Evolutionary conservation across 2,797 vertebrate species (phyloP), one percentile per base, ranked within the genome.

Genomic region (Molossus alvarezi): DNA sequence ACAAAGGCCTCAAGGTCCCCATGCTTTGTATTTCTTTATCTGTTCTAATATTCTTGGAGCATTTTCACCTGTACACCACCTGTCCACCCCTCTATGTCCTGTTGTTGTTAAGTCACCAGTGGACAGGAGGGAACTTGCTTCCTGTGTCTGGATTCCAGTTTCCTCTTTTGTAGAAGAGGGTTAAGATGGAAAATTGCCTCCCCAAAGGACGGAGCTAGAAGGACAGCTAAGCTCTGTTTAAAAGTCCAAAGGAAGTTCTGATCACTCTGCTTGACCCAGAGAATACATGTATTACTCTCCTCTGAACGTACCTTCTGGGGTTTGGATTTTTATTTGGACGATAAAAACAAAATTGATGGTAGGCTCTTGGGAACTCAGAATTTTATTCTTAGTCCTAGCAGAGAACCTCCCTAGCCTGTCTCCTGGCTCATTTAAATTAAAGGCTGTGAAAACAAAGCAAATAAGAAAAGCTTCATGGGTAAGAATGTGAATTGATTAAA

Each of bases 401-500:
- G 20, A 90, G 48, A 80, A 12, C 4, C 33, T 71, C 55, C 17
- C 33, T 53, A 62, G 75, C 75, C 53, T 88, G 57, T 64, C 33
- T 25, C 33, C 29, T 5, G 60, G 13, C 65, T 90, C 81, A 41
- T 58, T 80, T 58, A 96, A 88, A 69, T 79, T 6, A 95, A 51
- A 3, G 9, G 48, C 76, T 51, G 20, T 79, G 18, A 58, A 95
- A 94, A 83, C 73, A 94, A 92, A 90, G 53, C 37, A 45, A 88
- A 18, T 13, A 41, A 82, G 27, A 72, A 67, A 87, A 88, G 29
- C 21, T 83, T 90, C 65, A 23, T 45, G 82, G 33, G 5, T 41
- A 92, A 80, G n/a, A 91, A 75, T 73, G 37, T n/a, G 51, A 95
- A 69, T 45, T 92, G 53, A 95, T 83, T 90, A 79, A 91, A 69